Evolutionary conservation across 2,113 vertebrate genomes (phyloP).

Genomic region (Cavia aperea): DNA sequence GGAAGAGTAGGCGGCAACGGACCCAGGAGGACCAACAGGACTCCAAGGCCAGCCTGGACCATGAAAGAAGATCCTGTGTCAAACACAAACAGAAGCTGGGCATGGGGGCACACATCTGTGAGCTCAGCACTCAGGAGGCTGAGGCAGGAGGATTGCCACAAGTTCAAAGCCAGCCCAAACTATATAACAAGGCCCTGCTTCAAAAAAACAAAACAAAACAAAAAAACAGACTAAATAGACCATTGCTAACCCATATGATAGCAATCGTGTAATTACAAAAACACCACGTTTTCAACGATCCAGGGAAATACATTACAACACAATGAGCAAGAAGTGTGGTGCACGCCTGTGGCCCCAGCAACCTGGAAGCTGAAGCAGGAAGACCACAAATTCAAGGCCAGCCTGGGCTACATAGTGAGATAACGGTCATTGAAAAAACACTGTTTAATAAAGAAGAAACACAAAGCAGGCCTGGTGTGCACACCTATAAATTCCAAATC

Average conservation of each 20-base stretch:
- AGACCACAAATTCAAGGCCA: background rate
- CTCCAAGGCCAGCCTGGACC: background rate
- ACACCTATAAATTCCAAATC: background rate
- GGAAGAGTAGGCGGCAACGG: too few species aligned
- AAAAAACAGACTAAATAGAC: background rate
- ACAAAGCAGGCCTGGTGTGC: background rate
- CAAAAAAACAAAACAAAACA: too few species aligned
- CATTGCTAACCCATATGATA: accelerated
- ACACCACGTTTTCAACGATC: background rate
- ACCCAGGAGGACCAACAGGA: too few species aligned
- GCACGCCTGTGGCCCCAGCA: background rate
- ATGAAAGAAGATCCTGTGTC: background rate
- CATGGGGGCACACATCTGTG: too few species aligned
- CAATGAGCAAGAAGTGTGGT: background rate
- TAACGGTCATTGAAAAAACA: background rate
- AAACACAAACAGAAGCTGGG: background rate
- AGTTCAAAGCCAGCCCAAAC: background rate
- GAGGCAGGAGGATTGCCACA: background rate
- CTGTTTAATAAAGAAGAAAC: background rate
- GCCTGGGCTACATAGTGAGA: background rate
- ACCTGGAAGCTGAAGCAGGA: background rate
- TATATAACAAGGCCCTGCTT: background rate
- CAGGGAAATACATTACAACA: background rate
- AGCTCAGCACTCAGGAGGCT: background rate
- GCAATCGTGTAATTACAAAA: background rate